Evolutionary conservation across 2,797 vertebrate species (phyloP), one percentile per base, ranked within the genome.

Genomic region (Chloroceryle amazona): DNA sequence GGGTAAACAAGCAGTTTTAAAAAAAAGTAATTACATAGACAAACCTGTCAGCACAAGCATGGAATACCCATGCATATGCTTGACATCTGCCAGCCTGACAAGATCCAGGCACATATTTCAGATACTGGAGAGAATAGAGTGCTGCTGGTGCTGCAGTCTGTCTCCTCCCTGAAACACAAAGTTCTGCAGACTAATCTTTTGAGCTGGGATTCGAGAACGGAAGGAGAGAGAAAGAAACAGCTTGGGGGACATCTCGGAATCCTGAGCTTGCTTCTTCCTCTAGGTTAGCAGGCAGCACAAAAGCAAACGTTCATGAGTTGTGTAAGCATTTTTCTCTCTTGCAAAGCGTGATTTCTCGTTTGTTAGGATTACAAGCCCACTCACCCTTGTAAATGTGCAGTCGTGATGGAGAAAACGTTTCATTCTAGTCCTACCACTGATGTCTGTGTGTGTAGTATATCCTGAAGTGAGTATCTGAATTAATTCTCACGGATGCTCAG

Each of bases 391-490:
- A 76, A 57, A 67, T 29, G 19, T 31, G 42, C 19, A 57, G 25
- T 1, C 23, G 31, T 35, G 66, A 17, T 1, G 8, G 63, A 67
- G 55, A 78, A 89, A 93, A 71, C 0, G 2, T 67, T 88, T 55
- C 8, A 62, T 81, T 81, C 76, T 76, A 79, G 74, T 39, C 63
- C 66, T 91, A 22, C 72, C 61, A 55, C 46, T 63, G 73, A 62
- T 90, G 81, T 42, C 68, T 44, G 10, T 14, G 33, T 74, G 37
- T 39, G 13, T 47, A 31, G 25, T 44, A 37, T 85, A 52, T 76
- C 83, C 95, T 86, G 76, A 63, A 75, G 66, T 84, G 92, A 80
- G 66, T 76, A 94, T 92, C 89, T 92, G 95, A 89, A 68, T 76
- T 83, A 81, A 89, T 97, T 96, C 85, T 84, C 82, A 41, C 87